Base-by-base conservation (phyloP, 2,888 invertebrate species). In the Dichetophora obliterata region DNA sequence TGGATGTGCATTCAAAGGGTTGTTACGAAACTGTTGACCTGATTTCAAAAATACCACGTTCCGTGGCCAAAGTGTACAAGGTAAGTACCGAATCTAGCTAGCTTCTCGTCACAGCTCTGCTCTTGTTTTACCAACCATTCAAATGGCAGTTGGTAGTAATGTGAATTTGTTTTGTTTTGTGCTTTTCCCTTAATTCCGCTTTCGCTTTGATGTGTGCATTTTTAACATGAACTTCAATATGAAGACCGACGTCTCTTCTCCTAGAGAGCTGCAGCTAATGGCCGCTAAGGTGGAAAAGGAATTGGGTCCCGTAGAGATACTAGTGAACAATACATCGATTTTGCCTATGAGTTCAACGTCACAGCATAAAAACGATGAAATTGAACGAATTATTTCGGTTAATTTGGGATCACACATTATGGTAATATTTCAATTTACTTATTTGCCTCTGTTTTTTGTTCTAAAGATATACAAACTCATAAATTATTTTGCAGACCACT, bases 251-350 rank as follows among this genome's bases (percentile, higher is more conserved):
- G 88, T 90, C 19, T 87, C 89, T 43, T 88, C 88, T 75, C 86
- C 86, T 14, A 85, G 87, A 16, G 87, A 88, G 80, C 79, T 89
- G 43, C 85, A 86, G 77, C 68, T 87, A 54, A 83, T 90, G 83
- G 87, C 87, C 19, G 81, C 83, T 52, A 85, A 87, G 77, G 85
- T 90, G 50, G 87, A 87, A 78, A 86, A 86, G 69, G 88, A 89
- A 72, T 76, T 90, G 80, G 90, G 90, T 2, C 87, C 88, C 0
- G 89, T 91, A 16, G 90, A 91, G 72, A 89, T 91, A 73, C 79
- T 91, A 72, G 86, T 91, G 2, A 90, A 91, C 80, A 91, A 91
- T 83, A 90, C 90, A 0, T 90, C 90, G 2, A 80, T 88, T 16
- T 89, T 90, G 83, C 89, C 89, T 73, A 85, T 88, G 81, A 86